phyloP scores from a whole-genome alignment of 2,113 vertebrate genomes.

The Telmatochromis brachygnathus region DNA sequence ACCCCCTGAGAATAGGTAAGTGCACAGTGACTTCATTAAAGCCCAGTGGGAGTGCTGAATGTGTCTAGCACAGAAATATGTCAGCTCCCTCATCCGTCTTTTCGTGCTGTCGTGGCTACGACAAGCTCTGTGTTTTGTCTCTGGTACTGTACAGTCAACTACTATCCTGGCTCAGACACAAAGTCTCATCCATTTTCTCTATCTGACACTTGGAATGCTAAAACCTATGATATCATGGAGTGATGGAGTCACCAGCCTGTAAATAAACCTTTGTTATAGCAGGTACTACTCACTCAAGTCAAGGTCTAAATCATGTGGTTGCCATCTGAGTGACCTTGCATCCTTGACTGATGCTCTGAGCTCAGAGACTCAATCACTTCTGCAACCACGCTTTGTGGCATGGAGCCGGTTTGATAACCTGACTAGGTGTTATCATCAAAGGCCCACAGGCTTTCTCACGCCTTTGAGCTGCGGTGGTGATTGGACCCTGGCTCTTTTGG shows the following conservation, averaged over 20 bases:
- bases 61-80: slow-evolving; percentile 7
- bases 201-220: slow-evolving; percentile 32
- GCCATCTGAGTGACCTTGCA: slow-evolving; percentile 16
- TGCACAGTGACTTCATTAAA: slow-evolving; percentile 60
- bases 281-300: not conserved
- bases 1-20: slow-evolving; percentile 23
- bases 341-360: slow-evolving; percentile 35
- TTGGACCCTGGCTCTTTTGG: slow-evolving; percentile 37
- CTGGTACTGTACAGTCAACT: not conserved
- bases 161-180: not conserved
- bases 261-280: not conserved
- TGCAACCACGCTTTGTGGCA: not conserved
- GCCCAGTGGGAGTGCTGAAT: not conserved
- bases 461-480: slow-evolving; percentile 40
- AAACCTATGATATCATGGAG: not conserved
- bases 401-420: not conserved
- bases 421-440: slow-evolving; percentile 40
- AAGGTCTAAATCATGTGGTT: slow-evolving; percentile 2
- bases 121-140: not conserved
- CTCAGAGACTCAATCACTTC: slow-evolving; percentile 9
- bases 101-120: slow-evolving; percentile 49
- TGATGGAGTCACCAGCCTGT: not conserved
- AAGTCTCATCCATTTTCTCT: slow-evolving; percentile 11
- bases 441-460: slow-evolving; percentile 53
- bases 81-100: slow-evolving; percentile 26